These are phyloP conservation scores for Caenorhabditis sulstoni DNA, from an alignment of 2,888 invertebrate species.

Conservation along the genomic window DNA sequence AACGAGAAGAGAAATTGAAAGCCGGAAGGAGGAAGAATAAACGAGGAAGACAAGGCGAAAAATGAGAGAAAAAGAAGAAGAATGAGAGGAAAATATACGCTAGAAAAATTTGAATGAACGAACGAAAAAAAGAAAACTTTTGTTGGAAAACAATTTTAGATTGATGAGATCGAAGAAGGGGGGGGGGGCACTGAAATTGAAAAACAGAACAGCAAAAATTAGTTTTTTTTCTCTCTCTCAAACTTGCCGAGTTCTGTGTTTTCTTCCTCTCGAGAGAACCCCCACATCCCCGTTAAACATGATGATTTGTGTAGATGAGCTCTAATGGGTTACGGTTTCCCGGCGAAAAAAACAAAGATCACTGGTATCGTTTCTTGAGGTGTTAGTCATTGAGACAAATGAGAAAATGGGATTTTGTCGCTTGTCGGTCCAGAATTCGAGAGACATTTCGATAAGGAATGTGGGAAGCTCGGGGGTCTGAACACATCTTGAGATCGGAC, in stretches of 20 bases:
- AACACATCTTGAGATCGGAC: too few species aligned
- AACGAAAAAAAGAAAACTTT: constrained; percentile 38
- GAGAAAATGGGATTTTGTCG: too few species aligned
- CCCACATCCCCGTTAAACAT: too few species aligned
- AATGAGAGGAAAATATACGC: constrained; percentile 17
- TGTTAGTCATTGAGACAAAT: too few species aligned
- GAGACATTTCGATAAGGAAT: too few species aligned
- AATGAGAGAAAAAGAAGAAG: not conserved
- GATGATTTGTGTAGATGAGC: too few species aligned
- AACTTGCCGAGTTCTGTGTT: constrained; percentile 20
- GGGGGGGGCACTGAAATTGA: constrained; percentile 16
- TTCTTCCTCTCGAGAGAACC: not conserved
- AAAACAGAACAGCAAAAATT: constrained; percentile 36
- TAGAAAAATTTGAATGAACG: constrained; percentile 43
- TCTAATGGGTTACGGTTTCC: too few species aligned
- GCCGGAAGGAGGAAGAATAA: not conserved
- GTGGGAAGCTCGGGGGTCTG: too few species aligned
- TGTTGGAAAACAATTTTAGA: constrained; percentile 50
- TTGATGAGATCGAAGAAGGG: constrained; percentile 55
- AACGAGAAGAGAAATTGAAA: not conserved
- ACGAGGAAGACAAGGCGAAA: not conserved
- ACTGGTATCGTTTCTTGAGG: too few species aligned
- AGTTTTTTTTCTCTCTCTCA: constrained; percentile 19
- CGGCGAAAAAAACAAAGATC: too few species aligned
- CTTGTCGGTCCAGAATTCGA: too few species aligned